Percentiles rank a stretch among this genome's conserved stretches.
Evolutionary conservation across 2,797 vertebrate genomes (phyloP).

Genomic region (Aldrovandia affinis): DNA sequence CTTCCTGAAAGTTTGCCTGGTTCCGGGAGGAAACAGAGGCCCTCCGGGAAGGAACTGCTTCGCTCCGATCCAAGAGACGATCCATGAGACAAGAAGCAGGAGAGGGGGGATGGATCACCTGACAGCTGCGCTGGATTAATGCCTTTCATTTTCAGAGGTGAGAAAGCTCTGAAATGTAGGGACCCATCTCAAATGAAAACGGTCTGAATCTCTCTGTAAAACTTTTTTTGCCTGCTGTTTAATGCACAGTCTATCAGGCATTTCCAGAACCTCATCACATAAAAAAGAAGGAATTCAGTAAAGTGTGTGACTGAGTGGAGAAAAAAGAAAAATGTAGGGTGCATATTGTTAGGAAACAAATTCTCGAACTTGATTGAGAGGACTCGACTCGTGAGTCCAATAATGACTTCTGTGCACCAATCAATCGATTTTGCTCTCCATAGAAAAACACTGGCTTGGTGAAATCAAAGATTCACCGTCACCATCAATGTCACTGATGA

Average conservation of each 20-base stretch:
- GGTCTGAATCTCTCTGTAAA: conserved; percentile 27
- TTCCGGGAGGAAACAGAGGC: conserved; percentile 23
- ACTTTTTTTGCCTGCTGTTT: conserved; percentile 39
- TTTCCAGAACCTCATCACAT: conserved; percentile 34
- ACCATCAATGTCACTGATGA: too few species aligned
- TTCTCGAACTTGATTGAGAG: too few species aligned
- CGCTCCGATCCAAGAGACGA: conserved; percentile 56
- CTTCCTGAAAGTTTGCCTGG: neutral
- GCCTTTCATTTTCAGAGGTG: neutral
- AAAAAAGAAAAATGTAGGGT: conserved; percentile 15
- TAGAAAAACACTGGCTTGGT: too few species aligned
- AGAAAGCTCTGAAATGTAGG: neutral
- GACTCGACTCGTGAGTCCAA: too few species aligned
- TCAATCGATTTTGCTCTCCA: too few species aligned
- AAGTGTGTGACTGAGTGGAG: conserved; percentile 65
- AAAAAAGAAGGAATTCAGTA: conserved; percentile 42
- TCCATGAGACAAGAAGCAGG: conserved; percentile 53
- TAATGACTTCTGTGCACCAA: too few species aligned
- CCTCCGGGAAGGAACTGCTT: conserved; percentile 46
- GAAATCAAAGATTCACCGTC: too few species aligned
- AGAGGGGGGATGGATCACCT: conserved; percentile 51
- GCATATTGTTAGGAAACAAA: too few species aligned
- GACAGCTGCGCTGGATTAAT: conserved; percentile 57
- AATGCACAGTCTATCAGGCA: conserved; percentile 30
- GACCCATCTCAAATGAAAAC: neutral